These are phyloP conservation scores for Agonum fuliginosum DNA, from an alignment of 2,888 invertebrate species.

Conservation along the genomic window DNA sequence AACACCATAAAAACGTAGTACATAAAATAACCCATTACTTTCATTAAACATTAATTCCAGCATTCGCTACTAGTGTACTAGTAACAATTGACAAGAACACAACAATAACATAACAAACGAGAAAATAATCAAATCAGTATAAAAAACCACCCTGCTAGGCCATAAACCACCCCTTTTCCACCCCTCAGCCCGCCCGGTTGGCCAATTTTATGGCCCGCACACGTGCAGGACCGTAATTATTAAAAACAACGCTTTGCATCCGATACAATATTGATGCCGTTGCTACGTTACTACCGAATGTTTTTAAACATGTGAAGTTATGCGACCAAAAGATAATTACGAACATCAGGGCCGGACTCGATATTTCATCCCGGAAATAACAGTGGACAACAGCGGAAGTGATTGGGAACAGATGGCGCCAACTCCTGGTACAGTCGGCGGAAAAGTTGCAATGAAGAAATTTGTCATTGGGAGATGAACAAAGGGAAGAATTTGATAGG, in stretches of 20 bases:
- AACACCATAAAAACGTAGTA: too few relatives aligned
- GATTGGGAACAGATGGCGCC: constrained; percentile 4
- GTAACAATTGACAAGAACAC: not conserved
- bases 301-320: not conserved
- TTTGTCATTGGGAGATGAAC: not conserved
- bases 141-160: constrained; percentile 1
- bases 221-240: constrained; percentile 15
- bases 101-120: not conserved
- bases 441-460: not conserved
- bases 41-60: too few relatives aligned
- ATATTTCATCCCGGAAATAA: not conserved
- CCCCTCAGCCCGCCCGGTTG: too few relatives aligned
- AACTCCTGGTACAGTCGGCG: not conserved
- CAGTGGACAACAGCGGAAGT: not conserved
- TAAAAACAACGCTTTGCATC: constrained; percentile 19
- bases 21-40: too few relatives aligned
- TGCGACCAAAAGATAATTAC: not conserved
- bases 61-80: too few relatives aligned
- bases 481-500: not conserved
- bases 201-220: constrained; percentile 10
- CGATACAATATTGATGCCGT: constrained; percentile 1
- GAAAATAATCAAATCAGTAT: constrained; percentile 26
- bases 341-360: constrained; percentile 5
- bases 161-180: not conserved
- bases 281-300: not conserved